Evolutionary conservation across 2,797 vertebrate genomes (phyloP), one percentile per base, ranked within the genome.

Genomic region (Acomys russatus): DNA sequence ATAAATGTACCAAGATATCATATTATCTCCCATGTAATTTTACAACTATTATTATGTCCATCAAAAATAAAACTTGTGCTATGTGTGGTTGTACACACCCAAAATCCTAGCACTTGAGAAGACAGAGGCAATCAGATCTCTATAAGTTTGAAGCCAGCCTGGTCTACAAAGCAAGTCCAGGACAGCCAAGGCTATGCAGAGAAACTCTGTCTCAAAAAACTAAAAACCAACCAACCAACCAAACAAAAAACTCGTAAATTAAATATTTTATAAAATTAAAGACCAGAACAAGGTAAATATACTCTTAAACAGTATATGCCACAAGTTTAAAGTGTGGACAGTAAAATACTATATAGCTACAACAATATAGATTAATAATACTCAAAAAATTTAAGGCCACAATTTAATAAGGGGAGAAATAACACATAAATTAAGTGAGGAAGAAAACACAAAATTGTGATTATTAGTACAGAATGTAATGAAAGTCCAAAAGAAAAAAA

Each of bases 401-500:
- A 93, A 76, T 84, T 14, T n/a, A 94, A 56, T 84, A 92, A 76
- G 30, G 78, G n/a, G 17, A 59, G 64, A 90, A 92, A 68, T 25
- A 90, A 77, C 38, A 71, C 38, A 76, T 54, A 84, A 78, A 49
- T 86, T 82, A 94, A 9, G 82, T 78, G 77, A 88, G 30, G 56
- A 88, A 77, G 35, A 83, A 85, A 59, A 63, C 12, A n/a, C 0
- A 87, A 89, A 95, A 87, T 23, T 80, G 12, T 89, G 63, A 89
- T 82, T 83, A 84, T 87, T 74, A 94, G 38, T 66, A 35, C 8
- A 38, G 59, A 11, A 63, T 38, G 84, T 1, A 84, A 49, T 15
- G 61, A 95, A 92, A 92, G 25, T 35, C 1, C 11, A 88, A 80
- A 14, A 56, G 49, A 90, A 78, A 73, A 94, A 94, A 93, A 64